Evolutionary conservation across 2,888 invertebrate species (phyloP), one percentile per base, ranked within the genome.

Genomic region (Petrolisthes manimaculis): DNA sequence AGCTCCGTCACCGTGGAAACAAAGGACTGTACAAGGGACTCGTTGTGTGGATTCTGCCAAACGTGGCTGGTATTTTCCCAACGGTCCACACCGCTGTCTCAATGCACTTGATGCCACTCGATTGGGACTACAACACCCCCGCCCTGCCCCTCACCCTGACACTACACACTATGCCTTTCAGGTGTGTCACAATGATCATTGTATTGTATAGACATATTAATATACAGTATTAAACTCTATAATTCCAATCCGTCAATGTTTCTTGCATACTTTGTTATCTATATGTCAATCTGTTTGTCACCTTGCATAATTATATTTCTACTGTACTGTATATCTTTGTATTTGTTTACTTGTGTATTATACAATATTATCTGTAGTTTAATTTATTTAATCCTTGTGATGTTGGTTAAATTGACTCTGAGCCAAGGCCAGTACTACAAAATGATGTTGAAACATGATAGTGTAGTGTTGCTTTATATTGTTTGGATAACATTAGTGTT

Each of bases 1-100:
- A 85, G 85, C 79, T 69, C 85, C 85, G 1, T 77, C 85, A 54
- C 75, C 79, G 53, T 85, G 85, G 85, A 85, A 56, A 8, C 79
- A 79, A 14, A 85, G 69, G 79, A 85, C 85, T 24, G 85, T 85
- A 53, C 69, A 21, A 54, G 85, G 85, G 3, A 85, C 85, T 12
- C 69, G 77, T 67, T 85, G 85, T 69, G 78, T 85, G 24, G 61
- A 79, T n/a, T 77, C 79, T 6, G 53, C 85, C 21, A 51, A 77
- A 24, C 78, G 69, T 14, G 85, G 85, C 14, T 85, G 85, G 85
- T 85, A 78, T 79, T 79, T 79, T 79, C 75, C 85, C 14, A 18
- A 69, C 9, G 85, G 85, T 6, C 77, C 77, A 24, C 85, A 85
- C 24, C 21, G 78, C 54, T 85, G 85, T 79, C 61, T 79, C 24